Evolutionary conservation across 2,113 vertebrate genomes (phyloP), one percentile per base, ranked within the genome.

Genomic region (Hippoglossus stenolepis): DNA sequence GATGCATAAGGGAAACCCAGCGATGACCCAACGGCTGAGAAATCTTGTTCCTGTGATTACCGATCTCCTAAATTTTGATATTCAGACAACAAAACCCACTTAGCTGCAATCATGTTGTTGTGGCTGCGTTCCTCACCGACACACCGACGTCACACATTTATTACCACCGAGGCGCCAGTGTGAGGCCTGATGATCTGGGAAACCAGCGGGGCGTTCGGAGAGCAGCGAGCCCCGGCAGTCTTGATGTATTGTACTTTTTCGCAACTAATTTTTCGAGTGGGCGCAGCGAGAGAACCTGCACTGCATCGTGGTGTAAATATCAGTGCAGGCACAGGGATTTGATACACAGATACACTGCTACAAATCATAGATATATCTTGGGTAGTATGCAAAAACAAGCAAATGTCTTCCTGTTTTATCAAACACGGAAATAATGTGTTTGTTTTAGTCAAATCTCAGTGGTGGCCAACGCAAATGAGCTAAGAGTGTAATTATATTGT

Each of bases 151-250:
- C 79, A 65, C 77, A 83, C 59, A 59, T 80, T 85, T 83, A 77
- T 90, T 82, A 73, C 61, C 58, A 79, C 71, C 17, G 83, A 87
- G 78, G 67, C 69, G 75, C 56, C 77, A 74, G 69, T 79, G 79
- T 85, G 86, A 81, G 78, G 77, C 66, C 68, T 68, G 86, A 87
- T 86, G 86, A 89, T 84, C 84, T 83, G 87, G n/a, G 78, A 85
- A 89, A 82, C 65, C 86, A 88, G 90, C 79, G 2, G 76, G 86
- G 66, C 61, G 79, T 63, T 81, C n/a, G 45, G 73, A 79, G 67
- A 74, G 72, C 64, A 68, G 71, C 56, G 8, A 65, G 80, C 59
- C 66, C 61, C 68, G 76, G 54, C 69, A 77, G 62, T 64, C 63
- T 35, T 72, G 75, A 80, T 86, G 63, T 60, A 82, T 79, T 85